Evolutionary conservation across 2,797 vertebrate genomes (phyloP).

Genomic region (Lacerta agilis): DNA sequence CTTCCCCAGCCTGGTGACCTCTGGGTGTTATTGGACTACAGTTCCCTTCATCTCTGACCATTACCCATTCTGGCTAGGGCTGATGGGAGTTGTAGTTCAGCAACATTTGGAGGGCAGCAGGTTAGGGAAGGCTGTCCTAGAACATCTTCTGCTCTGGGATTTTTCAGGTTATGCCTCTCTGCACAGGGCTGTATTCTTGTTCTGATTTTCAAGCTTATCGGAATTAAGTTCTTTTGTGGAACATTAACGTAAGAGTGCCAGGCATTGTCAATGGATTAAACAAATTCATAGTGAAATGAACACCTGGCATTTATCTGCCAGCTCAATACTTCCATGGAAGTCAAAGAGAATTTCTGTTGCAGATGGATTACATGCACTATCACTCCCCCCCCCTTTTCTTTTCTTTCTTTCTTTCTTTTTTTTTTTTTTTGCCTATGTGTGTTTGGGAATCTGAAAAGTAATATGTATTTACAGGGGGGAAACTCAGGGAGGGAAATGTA

Average conservation of each 20-base stretch:
- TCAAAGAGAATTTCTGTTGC: background rate
- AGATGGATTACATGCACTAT: background rate
- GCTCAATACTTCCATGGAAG: slow-evolving; percentile 38
- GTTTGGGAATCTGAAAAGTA: background rate
- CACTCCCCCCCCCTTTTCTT: no score
- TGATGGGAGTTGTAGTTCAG: background rate
- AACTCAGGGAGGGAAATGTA: background rate
- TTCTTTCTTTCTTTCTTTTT: no score
- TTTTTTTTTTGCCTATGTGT: background rate
- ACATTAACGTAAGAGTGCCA: background rate
- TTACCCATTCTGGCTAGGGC: background rate
- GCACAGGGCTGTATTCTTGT: slow-evolving; percentile 1
- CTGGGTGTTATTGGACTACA: no score
- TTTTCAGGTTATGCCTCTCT: slow-evolving; percentile 34
- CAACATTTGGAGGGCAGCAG: background rate
- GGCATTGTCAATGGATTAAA: slow-evolving; percentile 31
- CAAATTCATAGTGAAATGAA: slow-evolving; percentile 42
- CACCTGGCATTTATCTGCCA: background rate
- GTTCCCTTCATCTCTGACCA: no score
- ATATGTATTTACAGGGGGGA: background rate
- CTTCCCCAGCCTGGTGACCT: background rate
- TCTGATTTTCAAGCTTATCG: slow-evolving; percentile 4
- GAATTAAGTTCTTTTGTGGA: background rate
- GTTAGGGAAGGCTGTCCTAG: background rate
- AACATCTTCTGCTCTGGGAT: background rate